phyloP scores from a whole-genome alignment of 2,888 invertebrate species.

The Cataglyphis livida region DNA sequence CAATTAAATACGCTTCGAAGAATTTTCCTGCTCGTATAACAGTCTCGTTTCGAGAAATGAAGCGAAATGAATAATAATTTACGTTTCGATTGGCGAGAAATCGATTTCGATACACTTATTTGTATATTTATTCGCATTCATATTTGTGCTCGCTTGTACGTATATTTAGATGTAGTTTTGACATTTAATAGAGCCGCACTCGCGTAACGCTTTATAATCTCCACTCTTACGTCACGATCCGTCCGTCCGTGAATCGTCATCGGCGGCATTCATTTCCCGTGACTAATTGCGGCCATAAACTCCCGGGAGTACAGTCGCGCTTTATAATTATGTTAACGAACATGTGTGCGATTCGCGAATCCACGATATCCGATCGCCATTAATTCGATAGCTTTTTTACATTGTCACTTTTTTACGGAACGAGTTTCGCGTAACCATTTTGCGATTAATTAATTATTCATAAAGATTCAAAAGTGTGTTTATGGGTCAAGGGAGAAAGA shows the following conservation, averaged over 20 bases:
- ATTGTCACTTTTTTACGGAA: neutral
- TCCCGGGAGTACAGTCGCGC: neutral
- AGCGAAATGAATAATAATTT: constrained; percentile 3
- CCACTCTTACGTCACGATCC: constrained; percentile 35
- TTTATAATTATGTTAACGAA: constrained; percentile 37
- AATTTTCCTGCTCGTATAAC: constrained; percentile 22
- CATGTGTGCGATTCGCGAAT: neutral
- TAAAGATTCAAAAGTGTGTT: constrained; percentile 40
- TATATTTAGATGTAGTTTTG: constrained; percentile 49
- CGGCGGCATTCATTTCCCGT: constrained; percentile 37
- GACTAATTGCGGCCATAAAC: constrained; percentile 45
- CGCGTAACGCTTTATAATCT: constrained; percentile 14
- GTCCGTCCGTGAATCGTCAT: constrained; percentile 37
- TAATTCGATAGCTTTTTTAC: neutral
- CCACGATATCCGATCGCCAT: neutral
- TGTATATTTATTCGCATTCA: constrained; percentile 25
- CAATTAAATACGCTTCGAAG: constrained; percentile 10
- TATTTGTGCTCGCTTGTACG: neutral
- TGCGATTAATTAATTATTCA: constrained; percentile 25
- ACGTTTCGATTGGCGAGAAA: neutral
- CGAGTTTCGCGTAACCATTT: neutral
- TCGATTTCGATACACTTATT: constrained; percentile 32
- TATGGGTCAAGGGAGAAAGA: constrained; percentile 20
- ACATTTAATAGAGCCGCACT: constrained; percentile 24
- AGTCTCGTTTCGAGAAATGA: neutral